Evolutionary conservation across 1,140 invertebrate genomes (phyloP), one percentile per base, ranked within the genome.

Genomic region (Heliconius hermathena): DNA sequence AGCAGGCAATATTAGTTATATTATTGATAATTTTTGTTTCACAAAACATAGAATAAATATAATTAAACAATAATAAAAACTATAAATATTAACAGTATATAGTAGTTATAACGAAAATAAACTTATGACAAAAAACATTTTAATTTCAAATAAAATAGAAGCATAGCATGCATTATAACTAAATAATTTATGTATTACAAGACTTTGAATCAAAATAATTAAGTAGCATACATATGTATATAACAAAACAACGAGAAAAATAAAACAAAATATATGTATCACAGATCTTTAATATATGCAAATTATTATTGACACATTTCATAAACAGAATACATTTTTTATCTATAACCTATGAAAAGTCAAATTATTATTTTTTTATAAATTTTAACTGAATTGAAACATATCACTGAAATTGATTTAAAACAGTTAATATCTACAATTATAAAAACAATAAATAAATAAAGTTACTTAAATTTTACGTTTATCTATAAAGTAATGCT

Each of bases 251-350:
- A 18, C 2, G 36, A 75, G 8, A n/a, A 38, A 66, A 66, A 60
- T 76, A 41, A 76, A 76, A 66, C 57, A 66, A 76, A 76, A 76
- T 18, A 76, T 16, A 18, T 38, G 33, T 76, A 70, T 76, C 74
- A 76, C 57, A 76, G 74, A 66, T 66, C 20, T 76, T 76, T 76
- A 66, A 76, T 29, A 66, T 29, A n/a, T 22, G n/a, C 46, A 54
- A n/a, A 75, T 54, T 60, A 57, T 60, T 66, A 36, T 60, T 66
- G n/a, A 33, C 36, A 41, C 8, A 33, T 60, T 38, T 18, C n/a
- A 60, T 60, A 76, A 13, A 41, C 6, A 66, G 66, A 60, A 38
- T 6, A 76, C 11, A 20, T 33, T 66, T 76, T 36, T 76, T 33
- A 13, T 57, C 49, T 71, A 20, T 16, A 52, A 29, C n/a, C 38